Conservation (phyloP, 2,113 vertebrate species). For the Pyxicephalus adspersus region DNA sequence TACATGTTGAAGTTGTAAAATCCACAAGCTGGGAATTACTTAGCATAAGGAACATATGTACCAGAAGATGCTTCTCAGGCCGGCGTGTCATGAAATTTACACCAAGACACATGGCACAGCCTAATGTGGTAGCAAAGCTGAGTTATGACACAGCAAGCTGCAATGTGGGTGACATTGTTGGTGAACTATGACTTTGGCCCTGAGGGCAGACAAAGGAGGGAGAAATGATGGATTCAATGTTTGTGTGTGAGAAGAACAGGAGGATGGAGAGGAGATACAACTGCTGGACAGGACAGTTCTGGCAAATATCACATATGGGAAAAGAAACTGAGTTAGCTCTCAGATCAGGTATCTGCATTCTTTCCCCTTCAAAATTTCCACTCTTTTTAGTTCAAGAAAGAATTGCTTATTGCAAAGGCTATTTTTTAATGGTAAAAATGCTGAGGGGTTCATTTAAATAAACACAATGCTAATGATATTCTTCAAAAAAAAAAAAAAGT, state of each 20-base stretch:
- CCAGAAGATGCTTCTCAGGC: background rate
- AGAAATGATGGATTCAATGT: background rate
- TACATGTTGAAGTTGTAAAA: too few species aligned
- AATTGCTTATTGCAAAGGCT: too few species aligned
- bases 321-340: background rate
- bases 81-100: background rate
- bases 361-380: background rate
- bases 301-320: constrained; percentile 8
- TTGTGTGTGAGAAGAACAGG: background rate
- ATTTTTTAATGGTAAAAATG: too few species aligned
- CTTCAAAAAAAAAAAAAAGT: too few species aligned
- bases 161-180: background rate
- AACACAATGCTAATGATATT: too few species aligned
- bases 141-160: background rate
- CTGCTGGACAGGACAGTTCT: constrained; percentile 5
- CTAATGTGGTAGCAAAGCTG: background rate
- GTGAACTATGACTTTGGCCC: constrained; percentile 20
- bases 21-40: background rate
- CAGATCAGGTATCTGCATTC: constrained; percentile 20
- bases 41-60: too few species aligned
- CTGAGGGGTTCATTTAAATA: too few species aligned
- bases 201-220: constrained; percentile 2
- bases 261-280: constrained; percentile 8
- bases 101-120: background rate
- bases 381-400: too few species aligned